Evolutionary conservation across 2,113 vertebrate genomes (phyloP).

Genomic region (Ancistrus triradiatus): DNA sequence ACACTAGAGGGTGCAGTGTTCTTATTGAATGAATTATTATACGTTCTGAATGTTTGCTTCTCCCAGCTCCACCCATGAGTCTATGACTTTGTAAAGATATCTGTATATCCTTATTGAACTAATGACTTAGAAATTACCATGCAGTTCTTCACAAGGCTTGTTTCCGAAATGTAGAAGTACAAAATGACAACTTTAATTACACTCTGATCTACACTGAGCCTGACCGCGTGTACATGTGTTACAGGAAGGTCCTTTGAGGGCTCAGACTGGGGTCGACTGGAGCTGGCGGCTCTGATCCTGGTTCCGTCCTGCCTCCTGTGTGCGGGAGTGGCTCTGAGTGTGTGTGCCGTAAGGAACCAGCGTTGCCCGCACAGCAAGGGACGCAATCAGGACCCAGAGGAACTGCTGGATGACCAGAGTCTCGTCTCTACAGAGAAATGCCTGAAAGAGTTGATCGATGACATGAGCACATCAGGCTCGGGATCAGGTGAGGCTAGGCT

Average conservation of each 20-base stretch:
- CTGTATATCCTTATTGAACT: no score
- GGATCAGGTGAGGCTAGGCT: constrained; percentile 80
- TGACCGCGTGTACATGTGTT: no score
- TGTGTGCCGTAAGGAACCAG: constrained; percentile 63
- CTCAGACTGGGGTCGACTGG: constrained; percentile 56
- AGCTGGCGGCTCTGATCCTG: constrained; percentile 66
- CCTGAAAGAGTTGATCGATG: constrained; percentile 87
- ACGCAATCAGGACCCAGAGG: constrained; percentile 76
- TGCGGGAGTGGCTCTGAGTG: constrained; percentile 61
- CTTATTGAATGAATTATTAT: constrained; percentile 8
- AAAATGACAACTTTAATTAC: no score
- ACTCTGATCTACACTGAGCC: no score
- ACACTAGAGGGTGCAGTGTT: constrained; percentile 57
- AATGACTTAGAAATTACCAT: no score
- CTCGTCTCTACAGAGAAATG: constrained; percentile 76
- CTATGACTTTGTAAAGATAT: no score
- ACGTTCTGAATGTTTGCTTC: constrained; percentile 12
- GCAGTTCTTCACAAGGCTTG: no score
- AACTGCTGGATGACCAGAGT: constrained; percentile 76
- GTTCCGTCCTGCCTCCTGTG: constrained; percentile 76
- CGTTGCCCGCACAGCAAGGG: constrained; percentile 61
- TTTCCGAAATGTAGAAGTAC: no score
- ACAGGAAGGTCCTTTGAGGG: constrained; percentile 57
- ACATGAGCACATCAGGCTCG: constrained; percentile 90
- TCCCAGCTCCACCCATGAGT: no score